Evolutionary conservation across 2,888 invertebrate species (phyloP).

Genomic region (Toxonevra muliebris): DNA sequence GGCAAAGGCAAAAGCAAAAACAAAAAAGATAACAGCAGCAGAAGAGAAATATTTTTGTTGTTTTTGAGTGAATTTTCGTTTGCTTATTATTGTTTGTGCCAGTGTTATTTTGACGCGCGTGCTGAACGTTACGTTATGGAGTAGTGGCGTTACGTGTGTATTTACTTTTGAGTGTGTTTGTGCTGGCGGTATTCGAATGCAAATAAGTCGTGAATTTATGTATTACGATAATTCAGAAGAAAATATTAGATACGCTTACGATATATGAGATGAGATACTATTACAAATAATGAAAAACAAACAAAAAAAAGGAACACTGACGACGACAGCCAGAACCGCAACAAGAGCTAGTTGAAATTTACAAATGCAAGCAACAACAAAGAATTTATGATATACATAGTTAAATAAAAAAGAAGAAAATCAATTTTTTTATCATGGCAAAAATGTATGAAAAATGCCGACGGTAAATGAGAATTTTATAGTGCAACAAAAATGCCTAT

Average conservation of each 20-base stretch:
- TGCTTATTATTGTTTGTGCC: slow-evolving; percentile 62
- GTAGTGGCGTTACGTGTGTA: slow-evolving; percentile 17
- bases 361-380: too few species aligned
- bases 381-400: too few species aligned
- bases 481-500: slow-evolving; percentile 16
- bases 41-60: background rate
- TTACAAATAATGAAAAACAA: too few species aligned
- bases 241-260: too few species aligned
- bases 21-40: slow-evolving; percentile 18
- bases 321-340: too few species aligned
- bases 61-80: slow-evolving; percentile 57
- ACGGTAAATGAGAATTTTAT: slow-evolving; percentile 44
- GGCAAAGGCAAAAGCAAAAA: slow-evolving; percentile 40
- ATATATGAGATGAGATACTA: too few species aligned
- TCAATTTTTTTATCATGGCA: too few species aligned
- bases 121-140: slow-evolving; percentile 59
- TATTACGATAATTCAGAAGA: too few species aligned
- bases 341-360: too few species aligned
- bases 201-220: too few species aligned
- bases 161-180: slow-evolving; percentile 5
- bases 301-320: too few species aligned
- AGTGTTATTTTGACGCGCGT: slow-evolving; percentile 66
- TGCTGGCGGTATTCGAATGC: background rate
- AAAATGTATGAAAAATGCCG: slow-evolving; percentile 37
- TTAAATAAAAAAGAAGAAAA: background rate